Conservation (phyloP, 2,797 vertebrate species). For the Anguilla obscura region DNA sequence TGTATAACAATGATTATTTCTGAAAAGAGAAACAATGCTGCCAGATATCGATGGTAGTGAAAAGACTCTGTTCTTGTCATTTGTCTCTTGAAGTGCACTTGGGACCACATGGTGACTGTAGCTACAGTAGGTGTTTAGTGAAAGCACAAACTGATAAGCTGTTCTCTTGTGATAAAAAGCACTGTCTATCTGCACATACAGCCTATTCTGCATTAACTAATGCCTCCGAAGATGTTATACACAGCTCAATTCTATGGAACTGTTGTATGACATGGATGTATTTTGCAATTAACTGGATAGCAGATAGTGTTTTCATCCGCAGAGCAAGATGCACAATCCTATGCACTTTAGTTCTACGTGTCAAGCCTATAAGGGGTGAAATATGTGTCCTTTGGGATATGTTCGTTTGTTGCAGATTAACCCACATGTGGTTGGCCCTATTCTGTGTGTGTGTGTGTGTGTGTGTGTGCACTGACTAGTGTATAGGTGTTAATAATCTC, state of each 20-base stretch:
- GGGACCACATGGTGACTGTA: neutral
- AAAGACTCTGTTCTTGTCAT: neutral
- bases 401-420: neutral
- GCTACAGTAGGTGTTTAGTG: neutral
- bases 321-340: neutral
- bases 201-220: neutral
- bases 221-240: neutral
- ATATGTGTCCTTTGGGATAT: neutral
- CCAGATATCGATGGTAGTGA: neutral
- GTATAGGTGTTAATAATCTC: neutral
- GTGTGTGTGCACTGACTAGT: neutral
- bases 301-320: constrained; percentile 24
- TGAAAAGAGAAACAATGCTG: constrained; percentile 11
- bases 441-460: neutral
- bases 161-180: constrained; percentile 9
- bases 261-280: neutral
- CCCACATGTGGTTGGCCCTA: neutral
- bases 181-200: neutral
- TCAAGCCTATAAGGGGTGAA: neutral
- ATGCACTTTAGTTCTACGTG: neutral
- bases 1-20: neutral
- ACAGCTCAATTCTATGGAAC: neutral
- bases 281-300: constrained; percentile 6
- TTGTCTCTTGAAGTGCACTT: neutral
- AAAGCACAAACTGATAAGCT: neutral